Evolutionary conservation across 2,888 invertebrate genomes (phyloP), one percentile per base, ranked within the genome.

Genomic region (Lepidochitona cinerea): DNA sequence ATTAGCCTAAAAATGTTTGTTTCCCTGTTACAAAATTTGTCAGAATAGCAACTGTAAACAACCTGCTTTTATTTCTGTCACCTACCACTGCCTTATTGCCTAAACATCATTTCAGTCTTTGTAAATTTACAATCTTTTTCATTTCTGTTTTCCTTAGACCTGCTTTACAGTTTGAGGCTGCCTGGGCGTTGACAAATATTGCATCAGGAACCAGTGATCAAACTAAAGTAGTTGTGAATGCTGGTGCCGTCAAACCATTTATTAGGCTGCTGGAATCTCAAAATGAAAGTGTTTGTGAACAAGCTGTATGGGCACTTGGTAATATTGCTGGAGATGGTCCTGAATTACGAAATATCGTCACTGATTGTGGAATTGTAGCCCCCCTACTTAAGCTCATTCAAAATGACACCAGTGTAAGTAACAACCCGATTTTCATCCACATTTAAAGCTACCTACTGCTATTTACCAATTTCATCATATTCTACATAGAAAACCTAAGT

Each of bases 111-210:
- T n/a, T n/a, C n/a, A n/a, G n/a, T n/a, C n/a, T n/a, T n/a, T n/a
- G n/a, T n/a, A n/a, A n/a, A n/a, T n/a, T n/a, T n/a, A n/a, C n/a
- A n/a, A n/a, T n/a, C n/a, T n/a, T n/a, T n/a, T n/a, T n/a, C n/a
- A n/a, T n/a, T n/a, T 37, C n/a, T 35, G 14, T 37, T 59, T 70
- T 36, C 77, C 81, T 29, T 79, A 90, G 89, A 74, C 88, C 89
- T 26, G 88, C 90, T 49, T 82, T 92, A 6, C 91, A 98, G 90
- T 99, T 99, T 91, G 99, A 99, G 91, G 95, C 98, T 0, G 95
- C 98, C 0, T 99, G 99, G 99, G 97, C 97, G 0, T 91, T 99
- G 72, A 99, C 99, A 35, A 99, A 99, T 89, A 96, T 99, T 71
- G 98, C 99, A 0, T 98, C 98, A 0, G 99, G 99, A 9, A 96